Percentiles rank a stretch among this genome's conserved stretches.
Conservation (phyloP, 2,113 vertebrate genomes). For the Cettia cetti region DNA sequence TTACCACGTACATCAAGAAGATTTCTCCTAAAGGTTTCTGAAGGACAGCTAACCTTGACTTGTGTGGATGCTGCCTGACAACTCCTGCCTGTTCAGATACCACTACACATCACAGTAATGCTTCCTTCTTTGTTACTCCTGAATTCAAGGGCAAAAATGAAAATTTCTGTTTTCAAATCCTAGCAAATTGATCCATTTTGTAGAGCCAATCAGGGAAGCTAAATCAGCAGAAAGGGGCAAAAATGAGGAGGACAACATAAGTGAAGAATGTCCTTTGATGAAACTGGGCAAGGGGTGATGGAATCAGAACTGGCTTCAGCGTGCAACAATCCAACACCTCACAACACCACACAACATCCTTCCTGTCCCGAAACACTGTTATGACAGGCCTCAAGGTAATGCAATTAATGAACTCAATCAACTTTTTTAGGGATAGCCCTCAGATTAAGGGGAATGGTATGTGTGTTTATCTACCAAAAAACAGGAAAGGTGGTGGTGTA, state of each 20-base stretch:
- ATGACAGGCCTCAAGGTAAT: not conserved
- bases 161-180: not conserved
- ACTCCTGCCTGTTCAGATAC: not conserved
- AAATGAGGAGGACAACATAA: not conserved
- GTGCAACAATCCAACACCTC: not conserved
- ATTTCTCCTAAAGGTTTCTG: not conserved
- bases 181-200: not conserved
- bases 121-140: not conserved
- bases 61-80: not conserved
- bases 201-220: not conserved
- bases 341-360: not conserved
- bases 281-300: not conserved
- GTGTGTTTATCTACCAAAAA: not conserved
- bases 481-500: not conserved
- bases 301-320: not conserved
- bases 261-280: not conserved
- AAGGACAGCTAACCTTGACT: not conserved
- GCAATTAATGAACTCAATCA: not conserved
- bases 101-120: accelerated
- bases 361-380: not conserved
- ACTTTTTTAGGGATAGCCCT: not conserved
- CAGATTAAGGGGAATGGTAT: not conserved
- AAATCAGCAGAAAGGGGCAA: not conserved
- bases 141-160: not conserved
- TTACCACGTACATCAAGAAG: not conserved